These are phyloP conservation scores for Nothura maculosa DNA, from an alignment of 2,797 vertebrate genomes.

Conservation along the genomic window DNA sequence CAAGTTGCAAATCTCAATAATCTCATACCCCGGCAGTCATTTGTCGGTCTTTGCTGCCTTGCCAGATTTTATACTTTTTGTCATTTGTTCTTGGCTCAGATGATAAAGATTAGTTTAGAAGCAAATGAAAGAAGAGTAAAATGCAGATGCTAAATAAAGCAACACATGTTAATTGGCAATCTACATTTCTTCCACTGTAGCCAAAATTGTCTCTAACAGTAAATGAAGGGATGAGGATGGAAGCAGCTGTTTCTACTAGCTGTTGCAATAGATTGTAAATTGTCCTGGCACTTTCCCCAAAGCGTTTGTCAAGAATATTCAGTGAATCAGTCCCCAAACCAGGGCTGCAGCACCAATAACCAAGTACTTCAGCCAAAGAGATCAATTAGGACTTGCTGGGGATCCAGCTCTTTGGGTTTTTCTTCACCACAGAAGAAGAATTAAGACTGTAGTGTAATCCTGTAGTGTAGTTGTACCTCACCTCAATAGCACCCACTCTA, in stretches of 20 bases:
- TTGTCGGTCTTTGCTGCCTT: not conserved
- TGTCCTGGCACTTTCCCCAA: not conserved
- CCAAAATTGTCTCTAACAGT: not conserved
- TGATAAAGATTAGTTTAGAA: conserved; percentile 58
- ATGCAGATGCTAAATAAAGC: conserved; percentile 50
- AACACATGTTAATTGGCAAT: conserved; percentile 24
- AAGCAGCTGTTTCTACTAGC: conserved; percentile 46
- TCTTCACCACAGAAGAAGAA: not conserved
- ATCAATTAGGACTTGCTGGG: not conserved
- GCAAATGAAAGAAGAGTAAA: conserved; percentile 46
- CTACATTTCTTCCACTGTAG: conserved; percentile 54
- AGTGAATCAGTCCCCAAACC: not conserved
- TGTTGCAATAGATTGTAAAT: conserved; percentile 30
- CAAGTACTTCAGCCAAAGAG: not conserved
- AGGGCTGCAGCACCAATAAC: not conserved
- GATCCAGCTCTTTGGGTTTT: not conserved
- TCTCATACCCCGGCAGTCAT: not conserved
- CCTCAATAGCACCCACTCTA: not conserved
- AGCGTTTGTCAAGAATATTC: conserved; percentile 6
- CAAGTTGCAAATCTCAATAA: not conserved
- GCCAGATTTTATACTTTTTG: conserved; percentile 25
- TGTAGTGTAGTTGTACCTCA: not conserved
- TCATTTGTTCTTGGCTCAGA: conserved; percentile 54
- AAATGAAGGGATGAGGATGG: conserved; percentile 23
- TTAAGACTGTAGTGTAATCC: not conserved